Evolutionary conservation across 2,113 vertebrate genomes (phyloP), one percentile per base, ranked within the genome.

Genomic region (Zingel zingel): DNA sequence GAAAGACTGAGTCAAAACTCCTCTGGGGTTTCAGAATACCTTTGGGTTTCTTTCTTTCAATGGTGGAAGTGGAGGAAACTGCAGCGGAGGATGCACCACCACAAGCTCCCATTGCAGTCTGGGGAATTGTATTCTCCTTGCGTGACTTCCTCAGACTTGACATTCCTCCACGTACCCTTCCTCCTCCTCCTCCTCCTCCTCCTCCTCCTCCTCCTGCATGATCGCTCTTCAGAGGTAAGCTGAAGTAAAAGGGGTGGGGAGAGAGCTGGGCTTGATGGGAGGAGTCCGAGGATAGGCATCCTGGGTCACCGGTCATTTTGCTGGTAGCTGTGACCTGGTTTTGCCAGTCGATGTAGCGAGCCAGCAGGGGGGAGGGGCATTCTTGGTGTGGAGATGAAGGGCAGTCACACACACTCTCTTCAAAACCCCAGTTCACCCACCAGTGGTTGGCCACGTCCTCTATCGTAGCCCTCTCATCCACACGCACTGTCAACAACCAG

Each of bases 401-500:
- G 74, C 94, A 96, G 90, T 96, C 94, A 62, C 95, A 96, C 56
- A 96, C 89, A 27, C 92, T 87, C 65, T 93, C 86, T 82, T 94
- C 94, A 68, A 93, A 94, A 65, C 94, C 94, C 94, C 92, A 95
- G 84, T 96, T 96, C 62, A 96, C 95, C 96, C 96, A 96, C 95
- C 95, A 96, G 85, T 96, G 96, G 88, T 94, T 95, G 75, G 95
- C 93, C 36, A 96, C 94, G 9, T 96, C 95, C 85, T 96, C 95
- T 72, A 95, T 93, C 0, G 95, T 96, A 57, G 96, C 96, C 85
- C 96, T 91, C 61, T 96, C 91, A 2, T 95, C 89, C 71, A 89
- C 88, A 45, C 87, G 88, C 13, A 96, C 94, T 2, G 92, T 93
- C 87, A 96, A 86, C 91, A 96, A 77, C 95, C 95, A 96, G 92